Conservation (phyloP, 2,113 vertebrate species). For the Nyctibius bracteatus region DNA sequence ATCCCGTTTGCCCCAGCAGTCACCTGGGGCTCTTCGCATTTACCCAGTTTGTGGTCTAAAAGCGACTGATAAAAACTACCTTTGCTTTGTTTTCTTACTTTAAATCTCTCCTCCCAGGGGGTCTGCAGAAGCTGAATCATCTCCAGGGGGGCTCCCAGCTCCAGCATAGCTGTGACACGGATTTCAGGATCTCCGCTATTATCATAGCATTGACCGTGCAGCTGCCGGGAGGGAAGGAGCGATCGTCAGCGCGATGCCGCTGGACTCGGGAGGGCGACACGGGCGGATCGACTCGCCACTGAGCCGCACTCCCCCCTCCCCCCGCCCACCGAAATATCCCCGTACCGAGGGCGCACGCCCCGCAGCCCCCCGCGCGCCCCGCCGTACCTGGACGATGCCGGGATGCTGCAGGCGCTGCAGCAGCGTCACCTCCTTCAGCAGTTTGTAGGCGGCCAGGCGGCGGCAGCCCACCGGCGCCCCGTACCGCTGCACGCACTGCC, state of each 20-base stretch:
- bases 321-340: background rate
- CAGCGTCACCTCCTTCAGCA: constrained; percentile 83
- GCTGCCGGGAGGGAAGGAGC: constrained; percentile 62
- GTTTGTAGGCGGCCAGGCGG: constrained; percentile 81
- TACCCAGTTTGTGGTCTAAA: constrained; percentile 13
- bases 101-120: constrained; percentile 93
- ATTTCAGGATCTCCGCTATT: constrained; percentile 48
- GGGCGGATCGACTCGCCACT: background rate
- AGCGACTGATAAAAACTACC: constrained; percentile 23
- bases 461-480: constrained; percentile 68
- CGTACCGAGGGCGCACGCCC: background rate
- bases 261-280: background rate
- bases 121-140: constrained; percentile 94
- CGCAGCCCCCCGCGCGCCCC: background rate
- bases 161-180: constrained; percentile 82
- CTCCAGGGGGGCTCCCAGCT: constrained; percentile 87
- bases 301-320: fast-evolving
- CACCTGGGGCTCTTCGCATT: background rate
- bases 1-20: background rate
- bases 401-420: constrained; percentile 79
- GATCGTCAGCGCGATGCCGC: background rate
- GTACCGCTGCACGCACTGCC: constrained; percentile 78
- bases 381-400: constrained; percentile 80
- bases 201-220: constrained; percentile 83
- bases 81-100: constrained; percentile 75